A percentile compares a stretch with the other conserved stretches of the same genome.
These are phyloP conservation scores for Hirtodrosophila trivittata DNA, from an alignment of 2,888 invertebrate species.

Conservation along the genomic window DNA sequence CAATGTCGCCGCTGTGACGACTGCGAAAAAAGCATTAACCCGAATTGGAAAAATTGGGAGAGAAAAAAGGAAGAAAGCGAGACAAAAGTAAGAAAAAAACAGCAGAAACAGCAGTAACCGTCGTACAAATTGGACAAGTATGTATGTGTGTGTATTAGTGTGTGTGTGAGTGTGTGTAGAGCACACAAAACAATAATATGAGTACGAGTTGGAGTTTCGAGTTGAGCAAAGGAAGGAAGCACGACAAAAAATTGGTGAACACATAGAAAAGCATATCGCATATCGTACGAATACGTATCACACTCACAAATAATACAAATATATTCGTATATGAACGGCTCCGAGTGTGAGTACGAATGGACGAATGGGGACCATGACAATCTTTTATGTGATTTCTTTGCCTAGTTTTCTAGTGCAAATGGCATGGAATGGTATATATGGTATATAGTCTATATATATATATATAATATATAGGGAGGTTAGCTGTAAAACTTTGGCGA, in stretches of 20 bases:
- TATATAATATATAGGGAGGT: conserved; percentile 27
- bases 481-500: conserved; percentile 58
- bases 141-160: conserved; percentile 3
- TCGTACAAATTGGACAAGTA: conserved; percentile 41
- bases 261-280: conserved; percentile 55
- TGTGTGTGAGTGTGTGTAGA: conserved; percentile 15
- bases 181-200: conserved; percentile 48
- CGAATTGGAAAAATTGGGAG: conserved; percentile 66
- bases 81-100: conserved; percentile 4
- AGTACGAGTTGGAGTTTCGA: conserved; percentile 21
- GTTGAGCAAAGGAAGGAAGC: conserved; percentile 39
- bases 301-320: conserved; percentile 53
- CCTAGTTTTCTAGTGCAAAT: conserved; percentile 55
- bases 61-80: conserved; percentile 23
- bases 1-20: conserved; percentile 69
- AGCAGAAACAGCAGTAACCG: conserved; percentile 24
- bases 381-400: conserved; percentile 73
- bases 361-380: conserved; percentile 45
- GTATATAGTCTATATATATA: not conserved
- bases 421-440: conserved; percentile 42
- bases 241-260: conserved; percentile 47
- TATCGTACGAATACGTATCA: conserved; percentile 24
- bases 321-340: conserved; percentile 17
- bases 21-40: conserved; percentile 78
- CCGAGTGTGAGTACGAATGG: not conserved